Base-by-base conservation (phyloP, 2,888 invertebrate genomes). In the Rhamnusium bicolor region DNA sequence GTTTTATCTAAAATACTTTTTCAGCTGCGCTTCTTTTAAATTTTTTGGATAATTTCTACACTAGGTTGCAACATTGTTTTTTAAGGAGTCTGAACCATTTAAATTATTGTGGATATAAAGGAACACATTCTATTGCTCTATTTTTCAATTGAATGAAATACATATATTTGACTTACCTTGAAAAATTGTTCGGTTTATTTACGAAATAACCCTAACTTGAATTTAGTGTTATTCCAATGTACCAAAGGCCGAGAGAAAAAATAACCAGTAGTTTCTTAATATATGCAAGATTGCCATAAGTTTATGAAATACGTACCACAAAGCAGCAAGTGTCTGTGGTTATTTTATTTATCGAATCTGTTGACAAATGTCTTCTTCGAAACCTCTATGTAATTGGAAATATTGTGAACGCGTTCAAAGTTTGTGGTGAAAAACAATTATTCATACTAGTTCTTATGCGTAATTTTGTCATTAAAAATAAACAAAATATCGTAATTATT, bases 311-410 rank as follows among this genome's bases (percentile, higher is more conserved):
- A 1, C n/a, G 12, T 12, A 12, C 12, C 32, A 40, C n/a, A 0
- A 14, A n/a, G 12, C 12, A 51, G 18, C 51, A 51, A 51, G 51
- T 51, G 51, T 51, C 12, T 54, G 32, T 18, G 58, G 58, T 60
- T 56, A 56, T 56, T 60, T 60, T 29, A 19, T 18, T 18, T 8
- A 51, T 51, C 16, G n/a, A n/a, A n/a, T 18, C 18, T 19, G 32
- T 60, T 60, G 58, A 29, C 58, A 60, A 29, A 60, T 29, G 58
- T 60, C 32, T 60, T 60, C 32, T 14, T 32, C 58, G 58, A 32
- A 60, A 60, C 29, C 51, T 51, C 51, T 8, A 18, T 51, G 51
- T 18, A 51, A 51, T 19, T 51, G 19, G 51, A 51, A 51, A 18
- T 51, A 51, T 51, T 51, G 51, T 19, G 51, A 51, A 19, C 7